Base-by-base conservation (phyloP, 2,113 vertebrate genomes). In the Cyprinus carpio region DNA sequence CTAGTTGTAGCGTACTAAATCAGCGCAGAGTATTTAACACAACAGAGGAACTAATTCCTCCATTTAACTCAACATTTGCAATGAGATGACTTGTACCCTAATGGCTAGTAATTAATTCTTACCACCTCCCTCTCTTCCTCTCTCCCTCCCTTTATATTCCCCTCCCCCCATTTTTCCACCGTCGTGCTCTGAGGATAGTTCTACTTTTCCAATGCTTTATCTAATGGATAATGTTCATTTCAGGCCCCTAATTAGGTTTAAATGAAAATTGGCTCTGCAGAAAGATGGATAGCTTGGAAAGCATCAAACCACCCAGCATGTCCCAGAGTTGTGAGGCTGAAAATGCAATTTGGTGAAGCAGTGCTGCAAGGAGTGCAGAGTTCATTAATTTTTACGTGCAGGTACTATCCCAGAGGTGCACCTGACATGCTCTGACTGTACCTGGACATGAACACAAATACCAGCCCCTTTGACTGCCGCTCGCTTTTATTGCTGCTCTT, bases 151-250 rank as follows among this genome's bases (percentile, higher is more conserved):
- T 77, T 67, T 16, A 56, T 77, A 51, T 69, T 62, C 67, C 54
- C 77, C 75, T 69, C 4, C 75, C 16, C 43, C 40, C 6, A 23
- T 54, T 62, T 79, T 23, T 51, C 18, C 56, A n/a, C 75, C 95
- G 95, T 96, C 95, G 94, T 93, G 91, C 96, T 95, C 96, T 95
- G 95, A 96, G 96, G 95, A 96, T 95, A 96, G 95, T 95, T 94
- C 95, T 93, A 93, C 94, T 94, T 96, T 96, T 95, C 90, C 46
- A 92, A 82, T 93, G 94, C 95, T 96, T 96, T 96, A 96, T 96
- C 96, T 96, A 96, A 96, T 96, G 95, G 95, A 95, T 96, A 96
- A 97, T 95, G 95, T 96, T 96, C 96, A 96, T 97, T 96, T 96
- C 96, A 94, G 94, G 94, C 94, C 95, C 95, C 96, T 97, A 96